phyloP scores from a whole-genome alignment of 2,797 vertebrate genomes.

The Hydrocynus forskahlii region DNA sequence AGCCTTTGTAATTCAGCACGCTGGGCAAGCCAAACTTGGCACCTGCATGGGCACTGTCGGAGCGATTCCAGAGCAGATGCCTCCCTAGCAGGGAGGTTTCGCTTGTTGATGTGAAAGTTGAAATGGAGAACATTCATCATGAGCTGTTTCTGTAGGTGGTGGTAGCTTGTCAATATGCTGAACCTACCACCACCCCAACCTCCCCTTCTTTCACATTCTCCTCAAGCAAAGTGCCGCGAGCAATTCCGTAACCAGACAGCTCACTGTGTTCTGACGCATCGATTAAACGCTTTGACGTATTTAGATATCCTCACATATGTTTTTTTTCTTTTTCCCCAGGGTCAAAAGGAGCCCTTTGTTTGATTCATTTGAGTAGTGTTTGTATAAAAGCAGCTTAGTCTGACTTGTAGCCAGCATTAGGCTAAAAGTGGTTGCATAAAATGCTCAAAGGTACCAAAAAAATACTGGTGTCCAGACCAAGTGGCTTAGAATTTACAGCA shows the following conservation, averaged over 20 bases:
- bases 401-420: neutral
- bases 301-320: neutral
- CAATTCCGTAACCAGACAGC: neutral
- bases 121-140: constrained; percentile 29
- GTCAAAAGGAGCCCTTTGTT: neutral
- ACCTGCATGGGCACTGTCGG: neutral
- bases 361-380: neutral
- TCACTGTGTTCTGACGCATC: neutral
- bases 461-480: neutral
- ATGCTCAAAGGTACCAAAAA: neutral
- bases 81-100: constrained; percentile 39
- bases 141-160: constrained; percentile 28
- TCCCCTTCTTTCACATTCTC: constrained; percentile 10
- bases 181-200: neutral
- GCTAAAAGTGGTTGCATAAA: neutral
- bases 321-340: neutral
- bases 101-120: constrained; percentile 46
- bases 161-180: constrained; percentile 29
- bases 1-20: neutral
- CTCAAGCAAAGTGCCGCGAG: constrained; percentile 11
- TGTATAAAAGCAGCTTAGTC: neutral
- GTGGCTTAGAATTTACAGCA: neutral
- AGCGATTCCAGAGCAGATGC: constrained; percentile 15
- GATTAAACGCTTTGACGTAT: constrained; percentile 26
- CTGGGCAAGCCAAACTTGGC: neutral